Evolutionary conservation across 2,113 vertebrate species (phyloP).

Genomic region (Mystacornis crossleyi): DNA sequence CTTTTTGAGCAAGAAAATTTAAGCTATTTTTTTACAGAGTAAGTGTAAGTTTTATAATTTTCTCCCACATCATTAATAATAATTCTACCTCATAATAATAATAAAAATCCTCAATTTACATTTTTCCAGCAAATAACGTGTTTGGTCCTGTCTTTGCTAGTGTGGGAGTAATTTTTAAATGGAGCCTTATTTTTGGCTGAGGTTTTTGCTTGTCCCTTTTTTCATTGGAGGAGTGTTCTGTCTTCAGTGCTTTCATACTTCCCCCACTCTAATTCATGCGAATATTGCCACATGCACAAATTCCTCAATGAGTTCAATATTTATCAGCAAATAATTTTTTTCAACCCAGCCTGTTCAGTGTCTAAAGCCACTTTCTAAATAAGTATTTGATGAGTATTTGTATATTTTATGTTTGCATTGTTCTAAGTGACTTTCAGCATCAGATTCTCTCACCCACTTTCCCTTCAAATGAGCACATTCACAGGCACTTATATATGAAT

Average conservation of each 20-base stretch:
- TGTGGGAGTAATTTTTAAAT: neutral
- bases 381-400: slow-evolving; percentile 35
- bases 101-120: neutral
- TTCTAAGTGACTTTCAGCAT: slow-evolving; percentile 15
- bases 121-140: neutral
- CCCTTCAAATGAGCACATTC: neutral
- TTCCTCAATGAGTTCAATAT: neutral
- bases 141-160: neutral
- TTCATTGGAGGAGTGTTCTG: neutral
- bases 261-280: neutral
- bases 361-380: neutral
- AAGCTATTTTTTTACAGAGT: neutral
- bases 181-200: neutral
- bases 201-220: neutral
- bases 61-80: neutral
- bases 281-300: neutral
- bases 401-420: slow-evolving; percentile 27
- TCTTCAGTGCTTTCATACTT: neutral
- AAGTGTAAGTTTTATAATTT: neutral
- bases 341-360: neutral
- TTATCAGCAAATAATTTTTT: neutral
- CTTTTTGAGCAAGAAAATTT: neutral
- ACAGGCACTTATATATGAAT: neutral
- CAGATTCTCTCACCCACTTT: neutral
- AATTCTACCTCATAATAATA: neutral